Percentiles rank a stretch among this genome's conserved stretches.
Evolutionary conservation across 1,140 invertebrate genomes (phyloP).

Genomic region (Trichonephila clavipes): DNA sequence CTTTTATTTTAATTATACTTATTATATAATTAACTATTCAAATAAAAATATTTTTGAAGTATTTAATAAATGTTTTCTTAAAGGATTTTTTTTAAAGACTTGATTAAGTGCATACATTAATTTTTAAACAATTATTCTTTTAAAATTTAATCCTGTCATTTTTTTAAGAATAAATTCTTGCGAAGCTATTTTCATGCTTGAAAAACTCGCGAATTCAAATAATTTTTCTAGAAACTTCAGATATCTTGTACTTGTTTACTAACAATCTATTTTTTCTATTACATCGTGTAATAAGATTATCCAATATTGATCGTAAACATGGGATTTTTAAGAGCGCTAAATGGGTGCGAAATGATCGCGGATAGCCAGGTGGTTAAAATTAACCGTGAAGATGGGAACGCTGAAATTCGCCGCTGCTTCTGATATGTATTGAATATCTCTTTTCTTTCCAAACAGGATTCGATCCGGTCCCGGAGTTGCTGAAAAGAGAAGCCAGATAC

Average conservation of each 20-base stretch:
- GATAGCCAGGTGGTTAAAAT: conserved; percentile 55
- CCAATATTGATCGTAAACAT: not conserved
- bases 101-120: too few species aligned
- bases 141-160: too few species aligned
- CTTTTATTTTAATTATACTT: too few species aligned
- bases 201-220: too few species aligned
- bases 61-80: too few species aligned
- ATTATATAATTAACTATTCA: too few species aligned
- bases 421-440: conserved; percentile 12
- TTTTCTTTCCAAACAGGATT: conserved; percentile 54
- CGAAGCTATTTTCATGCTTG: too few species aligned
- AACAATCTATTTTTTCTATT: not conserved
- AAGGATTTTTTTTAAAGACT: too few species aligned
- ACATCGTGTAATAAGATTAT: not conserved
- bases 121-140: too few species aligned
- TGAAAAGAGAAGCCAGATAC: conserved; percentile 1
- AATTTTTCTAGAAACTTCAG: too few species aligned
- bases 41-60: too few species aligned
- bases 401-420: not conserved
- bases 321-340: not conserved
- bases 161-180: too few species aligned
- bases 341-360: conserved; percentile 35
- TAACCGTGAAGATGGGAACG: conserved; percentile 53
- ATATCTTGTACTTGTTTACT: not conserved
- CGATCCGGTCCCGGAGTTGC: conserved; percentile 43